Conservation (phyloP, 2,113 vertebrate genomes). For the Hypocryptadius cinnamomeus region DNA sequence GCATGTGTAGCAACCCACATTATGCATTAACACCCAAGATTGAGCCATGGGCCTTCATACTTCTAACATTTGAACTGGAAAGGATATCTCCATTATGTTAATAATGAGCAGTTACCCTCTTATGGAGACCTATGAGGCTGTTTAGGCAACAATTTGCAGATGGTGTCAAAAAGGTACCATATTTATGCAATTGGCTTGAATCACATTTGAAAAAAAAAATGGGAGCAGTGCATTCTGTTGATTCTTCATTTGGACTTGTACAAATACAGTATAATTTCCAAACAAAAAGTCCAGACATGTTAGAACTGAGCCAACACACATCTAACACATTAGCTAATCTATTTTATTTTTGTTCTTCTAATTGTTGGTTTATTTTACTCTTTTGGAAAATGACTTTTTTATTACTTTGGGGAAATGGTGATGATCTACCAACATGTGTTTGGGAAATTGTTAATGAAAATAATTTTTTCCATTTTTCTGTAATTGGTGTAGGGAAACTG, state of each 20-base stretch:
- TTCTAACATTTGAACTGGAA: constrained; percentile 30
- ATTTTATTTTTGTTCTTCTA: constrained; percentile 65
- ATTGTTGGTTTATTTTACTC: constrained; percentile 56
- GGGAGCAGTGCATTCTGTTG: constrained; percentile 49
- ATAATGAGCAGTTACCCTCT: constrained; percentile 42
- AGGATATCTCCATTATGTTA: not conserved
- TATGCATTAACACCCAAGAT: not conserved
- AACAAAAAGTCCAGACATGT: constrained; percentile 52
- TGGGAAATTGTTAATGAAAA: constrained; percentile 60
- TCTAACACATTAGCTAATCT: constrained; percentile 52
- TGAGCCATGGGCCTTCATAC: not conserved
- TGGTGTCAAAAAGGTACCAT: constrained; percentile 55
- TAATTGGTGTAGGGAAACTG: constrained; percentile 65
- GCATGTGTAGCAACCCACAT: not conserved
- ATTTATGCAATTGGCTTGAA: constrained; percentile 55
- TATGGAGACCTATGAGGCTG: constrained; percentile 4
- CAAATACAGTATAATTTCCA: constrained; percentile 57
- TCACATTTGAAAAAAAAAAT: not conserved
- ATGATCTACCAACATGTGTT: constrained; percentile 43
- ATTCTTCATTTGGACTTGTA: constrained; percentile 59
- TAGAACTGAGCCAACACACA: constrained; percentile 49
- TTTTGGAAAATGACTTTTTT: constrained; percentile 56
- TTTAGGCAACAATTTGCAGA: constrained; percentile 49
- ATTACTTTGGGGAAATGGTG: constrained; percentile 30
- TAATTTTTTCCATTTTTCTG: constrained; percentile 66